A percentile compares a stretch with the other conserved stretches of the same genome.
These are phyloP conservation scores for Tenodera sinensis DNA, from an alignment of 2,888 invertebrate genomes.

Conservation along the genomic window DNA sequence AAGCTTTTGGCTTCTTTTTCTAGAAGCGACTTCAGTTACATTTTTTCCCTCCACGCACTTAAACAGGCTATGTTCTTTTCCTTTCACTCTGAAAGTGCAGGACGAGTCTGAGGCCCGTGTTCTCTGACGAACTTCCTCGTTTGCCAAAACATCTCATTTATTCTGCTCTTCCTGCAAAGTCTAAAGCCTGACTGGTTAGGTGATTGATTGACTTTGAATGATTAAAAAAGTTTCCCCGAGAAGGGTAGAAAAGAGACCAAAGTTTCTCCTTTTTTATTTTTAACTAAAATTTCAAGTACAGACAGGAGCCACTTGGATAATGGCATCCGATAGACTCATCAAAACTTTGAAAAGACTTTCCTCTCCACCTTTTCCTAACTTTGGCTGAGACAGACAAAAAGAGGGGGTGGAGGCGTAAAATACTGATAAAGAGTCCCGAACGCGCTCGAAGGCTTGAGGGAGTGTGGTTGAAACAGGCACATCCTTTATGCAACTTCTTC, in stretches of 20 bases:
- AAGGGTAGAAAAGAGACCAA: slow-evolving; percentile 30
- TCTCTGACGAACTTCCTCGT: background rate
- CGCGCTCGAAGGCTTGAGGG: background rate
- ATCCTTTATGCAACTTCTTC: background rate
- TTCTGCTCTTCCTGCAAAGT: slow-evolving; percentile 5
- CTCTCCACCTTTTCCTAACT: background rate
- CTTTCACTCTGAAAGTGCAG: background rate
- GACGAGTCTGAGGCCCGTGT: background rate
- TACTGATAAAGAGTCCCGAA: slow-evolving; percentile 5
- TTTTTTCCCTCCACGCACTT: background rate
- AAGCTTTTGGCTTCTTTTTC: background rate
- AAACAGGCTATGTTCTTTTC: background rate
- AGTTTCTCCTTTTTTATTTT: slow-evolving; percentile 3
- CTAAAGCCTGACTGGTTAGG: slow-evolving; percentile 34
- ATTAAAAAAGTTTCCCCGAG: slow-evolving; percentile 41
- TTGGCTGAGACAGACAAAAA: slow-evolving; percentile 4
- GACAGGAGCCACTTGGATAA: slow-evolving; percentile 37
- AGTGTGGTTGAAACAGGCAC: background rate
- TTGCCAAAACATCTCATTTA: slow-evolving; percentile 16
- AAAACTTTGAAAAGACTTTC: slow-evolving; percentile 35
- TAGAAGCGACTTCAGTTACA: background rate
- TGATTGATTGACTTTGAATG: slow-evolving; percentile 48
- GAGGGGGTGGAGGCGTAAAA: background rate
- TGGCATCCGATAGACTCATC: slow-evolving; percentile 47
- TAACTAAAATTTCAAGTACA: slow-evolving; percentile 8